Percentiles rank a stretch among this genome's conserved stretches.
Conservation (phyloP, 2,888 invertebrate species). For the Alentia gelatinosa region DNA sequence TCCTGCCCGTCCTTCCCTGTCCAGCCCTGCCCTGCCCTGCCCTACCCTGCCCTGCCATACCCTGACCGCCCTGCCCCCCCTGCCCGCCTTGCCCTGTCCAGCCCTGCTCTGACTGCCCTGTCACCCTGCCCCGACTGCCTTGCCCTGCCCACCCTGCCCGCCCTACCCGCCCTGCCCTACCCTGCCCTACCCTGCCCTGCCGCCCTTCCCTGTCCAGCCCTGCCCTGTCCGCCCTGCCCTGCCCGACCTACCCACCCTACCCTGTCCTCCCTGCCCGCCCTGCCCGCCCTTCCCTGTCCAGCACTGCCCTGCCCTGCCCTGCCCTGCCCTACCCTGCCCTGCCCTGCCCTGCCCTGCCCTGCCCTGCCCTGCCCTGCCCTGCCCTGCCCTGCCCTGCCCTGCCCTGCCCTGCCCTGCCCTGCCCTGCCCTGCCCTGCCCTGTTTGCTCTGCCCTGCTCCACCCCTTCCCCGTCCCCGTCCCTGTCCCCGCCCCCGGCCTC, state of each 20-base stretch:
- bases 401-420: background rate
- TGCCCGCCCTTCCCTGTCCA: background rate
- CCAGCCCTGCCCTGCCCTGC: background rate
- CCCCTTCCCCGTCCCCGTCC: background rate
- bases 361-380: background rate
- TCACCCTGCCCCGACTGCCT: background rate
- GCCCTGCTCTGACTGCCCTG: background rate
- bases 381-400: background rate
- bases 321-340: background rate
- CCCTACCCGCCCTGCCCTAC: no score
- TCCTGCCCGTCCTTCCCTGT: background rate
- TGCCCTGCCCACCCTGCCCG: no score
- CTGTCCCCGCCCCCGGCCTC: background rate
- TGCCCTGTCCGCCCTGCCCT: background rate
- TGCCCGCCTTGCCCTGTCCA: background rate
- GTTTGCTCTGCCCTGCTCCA: background rate
- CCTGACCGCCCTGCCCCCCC: background rate
- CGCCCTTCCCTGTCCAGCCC: background rate
- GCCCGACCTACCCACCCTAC: background rate
- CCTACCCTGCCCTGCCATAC: background rate
- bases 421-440: background rate
- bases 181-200: background rate
- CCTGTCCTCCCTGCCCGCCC: background rate
- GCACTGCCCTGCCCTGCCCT: background rate
- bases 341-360: background rate